Conservation (phyloP, 1,140 invertebrate genomes). For the Drosophila nigromelanica region DNA sequence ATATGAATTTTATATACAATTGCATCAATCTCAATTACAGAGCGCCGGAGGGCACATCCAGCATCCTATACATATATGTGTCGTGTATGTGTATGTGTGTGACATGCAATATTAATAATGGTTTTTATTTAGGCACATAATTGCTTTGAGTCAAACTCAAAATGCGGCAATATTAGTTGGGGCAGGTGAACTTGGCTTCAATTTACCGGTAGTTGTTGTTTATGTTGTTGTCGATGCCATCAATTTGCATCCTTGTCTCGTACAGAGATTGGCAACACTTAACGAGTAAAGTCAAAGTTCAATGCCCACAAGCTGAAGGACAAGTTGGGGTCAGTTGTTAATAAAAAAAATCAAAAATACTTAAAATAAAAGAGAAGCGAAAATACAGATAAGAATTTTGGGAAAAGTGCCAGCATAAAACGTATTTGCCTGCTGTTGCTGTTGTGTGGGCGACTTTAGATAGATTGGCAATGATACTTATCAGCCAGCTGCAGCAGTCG, state of each 20-base stretch:
- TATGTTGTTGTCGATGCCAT: not conserved
- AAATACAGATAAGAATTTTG: slow-evolving; percentile 39
- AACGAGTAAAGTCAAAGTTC: slow-evolving; percentile 54
- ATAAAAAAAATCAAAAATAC: not conserved
- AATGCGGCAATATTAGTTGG: slow-evolving; percentile 24
- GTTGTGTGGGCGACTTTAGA: slow-evolving; percentile 18
- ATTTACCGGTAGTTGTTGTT: not conserved
- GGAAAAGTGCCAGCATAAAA: slow-evolving; percentile 37
- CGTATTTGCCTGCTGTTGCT: slow-evolving; percentile 6
- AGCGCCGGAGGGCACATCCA: slow-evolving; percentile 44
- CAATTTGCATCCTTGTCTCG: slow-evolving; percentile 25
- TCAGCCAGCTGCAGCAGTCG: slow-evolving; percentile 45
- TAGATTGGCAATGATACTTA: slow-evolving; percentile 60
- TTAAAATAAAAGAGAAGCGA: not conserved
- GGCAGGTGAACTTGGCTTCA: slow-evolving; percentile 6
- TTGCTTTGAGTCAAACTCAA: slow-evolving; percentile 57
- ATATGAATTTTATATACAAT: slow-evolving; percentile 79
- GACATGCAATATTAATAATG: slow-evolving; percentile 79
- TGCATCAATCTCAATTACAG: slow-evolving; percentile 78
- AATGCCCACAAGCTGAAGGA: slow-evolving; percentile 62
- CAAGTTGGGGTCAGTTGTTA: slow-evolving; percentile 33
- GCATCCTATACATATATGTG: too few relatives aligned
- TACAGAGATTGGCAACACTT: slow-evolving; percentile 25
- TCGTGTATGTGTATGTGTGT: slow-evolving; percentile 28
- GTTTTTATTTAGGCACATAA: slow-evolving; percentile 78